phyloP scores from a whole-genome alignment of 2,113 vertebrate genomes.

The Dicerorhinus sumatrensis region DNA sequence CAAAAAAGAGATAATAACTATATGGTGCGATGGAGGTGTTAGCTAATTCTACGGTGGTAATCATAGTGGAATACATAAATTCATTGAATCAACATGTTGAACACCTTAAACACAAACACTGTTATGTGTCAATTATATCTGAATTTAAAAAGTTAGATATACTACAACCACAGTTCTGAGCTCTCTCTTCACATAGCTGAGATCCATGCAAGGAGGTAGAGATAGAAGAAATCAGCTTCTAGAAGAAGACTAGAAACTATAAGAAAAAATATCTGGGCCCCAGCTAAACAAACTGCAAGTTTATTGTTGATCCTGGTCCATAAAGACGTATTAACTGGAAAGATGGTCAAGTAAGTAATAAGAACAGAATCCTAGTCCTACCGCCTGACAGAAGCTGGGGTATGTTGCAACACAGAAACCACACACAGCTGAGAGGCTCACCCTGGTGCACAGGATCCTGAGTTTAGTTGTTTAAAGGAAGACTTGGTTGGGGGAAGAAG shows the following conservation, averaged over 20 bases:
- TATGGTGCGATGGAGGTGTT: background rate
- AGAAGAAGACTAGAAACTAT: background rate
- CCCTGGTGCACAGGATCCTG: background rate
- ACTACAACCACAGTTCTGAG: background rate
- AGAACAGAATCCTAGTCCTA: background rate
- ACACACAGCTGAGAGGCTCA: background rate
- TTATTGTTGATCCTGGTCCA: background rate
- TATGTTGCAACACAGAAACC: background rate
- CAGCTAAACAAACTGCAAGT: background rate
- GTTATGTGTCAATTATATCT: background rate
- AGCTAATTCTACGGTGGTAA: background rate
- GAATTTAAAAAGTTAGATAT: background rate
- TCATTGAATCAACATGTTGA: background rate
- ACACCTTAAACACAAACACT: background rate
- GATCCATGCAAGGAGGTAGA: background rate
- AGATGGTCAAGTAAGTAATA: background rate
- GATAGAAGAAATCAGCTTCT: background rate
- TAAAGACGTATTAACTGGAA: background rate
- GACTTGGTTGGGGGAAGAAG: background rate
- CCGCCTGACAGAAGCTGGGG: background rate
- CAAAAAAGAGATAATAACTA: background rate
- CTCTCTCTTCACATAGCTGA: background rate
- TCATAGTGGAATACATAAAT: background rate
- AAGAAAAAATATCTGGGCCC: background rate
- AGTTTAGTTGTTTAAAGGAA: background rate